Conservation (phyloP, 1,140 invertebrate species). For the Parasteatoda tepidariorum region DNA sequence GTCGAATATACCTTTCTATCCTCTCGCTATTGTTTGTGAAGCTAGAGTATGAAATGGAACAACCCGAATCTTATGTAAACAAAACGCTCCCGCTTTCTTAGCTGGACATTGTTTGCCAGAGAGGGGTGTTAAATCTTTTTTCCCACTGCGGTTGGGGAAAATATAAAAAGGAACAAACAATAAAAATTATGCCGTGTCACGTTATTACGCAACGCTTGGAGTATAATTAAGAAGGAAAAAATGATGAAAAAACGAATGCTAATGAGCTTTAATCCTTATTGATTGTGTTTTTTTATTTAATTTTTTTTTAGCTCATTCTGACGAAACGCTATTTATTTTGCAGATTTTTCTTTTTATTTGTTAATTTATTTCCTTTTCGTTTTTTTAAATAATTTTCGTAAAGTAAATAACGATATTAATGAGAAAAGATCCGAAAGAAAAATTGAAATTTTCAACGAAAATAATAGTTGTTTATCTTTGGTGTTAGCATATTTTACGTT, state of each 20-base stretch:
- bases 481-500: neutral
- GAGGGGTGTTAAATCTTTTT: slow-evolving; percentile 2
- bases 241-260: slow-evolving; percentile 31
- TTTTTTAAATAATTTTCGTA: slow-evolving; percentile 34
- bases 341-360: slow-evolving; percentile 16
- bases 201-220: slow-evolving; percentile 3
- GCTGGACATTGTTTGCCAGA: slow-evolving; percentile 52
- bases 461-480: slow-evolving; percentile 39
- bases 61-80: slow-evolving; percentile 1
- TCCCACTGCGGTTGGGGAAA: slow-evolving; percentile 27
- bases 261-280: slow-evolving; percentile 52
- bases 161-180: slow-evolving; percentile 25
- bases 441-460: neutral
- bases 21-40: slow-evolving; percentile 26
- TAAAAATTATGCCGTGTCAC: slow-evolving; percentile 48
- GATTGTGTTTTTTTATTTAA: slow-evolving; percentile 25
- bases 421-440: neutral
- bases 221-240: slow-evolving; percentile 47
- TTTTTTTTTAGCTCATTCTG: neutral
- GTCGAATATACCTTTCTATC: neutral
- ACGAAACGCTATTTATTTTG: slow-evolving; percentile 39
- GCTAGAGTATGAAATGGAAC: slow-evolving; percentile 35
- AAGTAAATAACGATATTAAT: slow-evolving; percentile 53
- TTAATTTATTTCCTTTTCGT: neutral
- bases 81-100: slow-evolving; percentile 10